Conservation (phyloP, 2,113 vertebrate genomes). For the Orthonyx spaldingii region DNA sequence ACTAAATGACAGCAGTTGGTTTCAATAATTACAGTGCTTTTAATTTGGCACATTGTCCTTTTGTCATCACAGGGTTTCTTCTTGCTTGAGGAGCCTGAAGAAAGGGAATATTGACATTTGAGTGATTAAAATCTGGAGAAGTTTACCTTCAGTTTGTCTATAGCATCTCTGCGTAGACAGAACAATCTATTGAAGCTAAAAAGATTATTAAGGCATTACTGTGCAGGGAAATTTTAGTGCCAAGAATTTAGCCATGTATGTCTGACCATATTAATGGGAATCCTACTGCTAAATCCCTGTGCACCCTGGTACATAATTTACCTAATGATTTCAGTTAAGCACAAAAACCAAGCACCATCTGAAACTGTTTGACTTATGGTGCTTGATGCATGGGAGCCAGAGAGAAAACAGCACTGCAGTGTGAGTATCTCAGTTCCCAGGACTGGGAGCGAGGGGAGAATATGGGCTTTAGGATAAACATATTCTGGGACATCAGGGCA, state of each 20-base stretch:
- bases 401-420: neutral
- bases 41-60: neutral
- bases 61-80: neutral
- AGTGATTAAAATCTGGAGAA: neutral
- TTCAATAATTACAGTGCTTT: constrained; percentile 2
- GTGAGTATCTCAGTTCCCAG: neutral
- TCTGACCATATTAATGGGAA: constrained; percentile 2
- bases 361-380: neutral
- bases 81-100: neutral
- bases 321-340: neutral
- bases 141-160: neutral
- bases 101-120: neutral
- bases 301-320: neutral
- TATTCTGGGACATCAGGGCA: neutral
- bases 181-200: neutral
- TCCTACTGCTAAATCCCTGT: neutral
- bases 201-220: neutral
- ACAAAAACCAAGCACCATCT: neutral
- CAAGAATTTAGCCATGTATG: neutral
- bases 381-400: neutral
- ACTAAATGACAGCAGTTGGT: neutral
- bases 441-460: neutral
- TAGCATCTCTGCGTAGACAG: neutral
- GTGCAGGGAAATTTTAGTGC: neutral
- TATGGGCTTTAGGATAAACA: neutral